Evolutionary conservation across 2,888 invertebrate species (phyloP), one percentile per base, ranked within the genome.

Genomic region (Ormia ochracea): DNA sequence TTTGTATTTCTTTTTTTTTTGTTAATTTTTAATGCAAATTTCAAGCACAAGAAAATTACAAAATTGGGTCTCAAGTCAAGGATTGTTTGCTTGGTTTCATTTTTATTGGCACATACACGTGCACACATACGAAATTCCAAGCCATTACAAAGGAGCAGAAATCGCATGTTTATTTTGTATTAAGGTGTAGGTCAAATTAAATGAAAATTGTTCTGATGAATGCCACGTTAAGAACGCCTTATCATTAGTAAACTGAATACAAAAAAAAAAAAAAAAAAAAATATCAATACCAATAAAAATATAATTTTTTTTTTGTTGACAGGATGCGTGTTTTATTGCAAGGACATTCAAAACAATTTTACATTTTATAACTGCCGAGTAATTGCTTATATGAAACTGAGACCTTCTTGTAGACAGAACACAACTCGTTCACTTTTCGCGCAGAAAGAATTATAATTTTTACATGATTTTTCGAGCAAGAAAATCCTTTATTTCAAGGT

Each of bases 171-270:
- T 84, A 84, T 82, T 82, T 82, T 68, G 85, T 85, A 88, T 88
- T 88, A 85, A 85, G 87, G 86, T 87, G 85, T 86, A 87, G 88
- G 88, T 88, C 88, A 86, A 82, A 84, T 82, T 83, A 85, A 86
- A 86, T 83, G 81, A 82, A 83, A 74, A 65, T 63, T 63, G 9
- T 9, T 45, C 23, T n/a, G 1, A 73, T 36, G 28, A 43, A 4
- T 2, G 10, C 12, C 6, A 26, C 26, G 12, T 43, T 21, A 19
- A 23, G n/a, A 54, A 54, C 21, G 31, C 21, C 12, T 6, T 14
- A 59, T 28, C 14, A 17, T 23, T 48, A n/a, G 5, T 41, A 5
- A 10, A 45, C 19, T 45, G 1, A 41, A n/a, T n/a, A n/a, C n/a
- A n/a, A n/a, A n/a, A n/a, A n/a, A n/a, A n/a, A n/a, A n/a, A n/a